Base-by-base conservation (phyloP, 35 echinoderm and acorn worm species). In the Nesometra sesokonis region DNA sequence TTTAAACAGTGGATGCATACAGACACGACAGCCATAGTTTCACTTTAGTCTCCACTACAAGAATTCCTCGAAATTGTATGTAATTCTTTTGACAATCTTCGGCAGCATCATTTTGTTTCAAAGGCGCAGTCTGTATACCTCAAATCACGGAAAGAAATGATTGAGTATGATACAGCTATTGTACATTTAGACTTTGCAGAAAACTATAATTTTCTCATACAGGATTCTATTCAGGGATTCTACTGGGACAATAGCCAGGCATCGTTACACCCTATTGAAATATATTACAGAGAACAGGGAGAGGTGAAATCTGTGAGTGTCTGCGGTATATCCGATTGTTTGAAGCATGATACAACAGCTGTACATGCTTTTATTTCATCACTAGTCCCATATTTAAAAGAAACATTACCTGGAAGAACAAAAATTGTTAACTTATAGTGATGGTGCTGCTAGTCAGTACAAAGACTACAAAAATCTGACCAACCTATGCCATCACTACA, bases 401-500 rank as follows among this genome's bases (percentile, higher is more conserved):
- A 82, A 34, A 34, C 3, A 32, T 36, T 82, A 36, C 80, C 80
- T 32, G 37, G 23, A 8, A 82, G 23, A 35, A 33, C 33, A 23
- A 36, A 40, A 36, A 21, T 40, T 29, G 39, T 84, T 31, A 39
- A 84, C 27, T 39, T 84, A n/a, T 46, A 84, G 82, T 38, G 82
- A 84, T 84, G 34, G 82, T 37, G 8, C 82, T 31, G 82, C 82
- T 40, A 39, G 5, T 29, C 82, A 84, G 27, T 84, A 84, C 82
- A 84, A 84, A 31, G 39, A 84, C 82, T 84, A 40, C 27, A 84
- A 37, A 40, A 84, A 84, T 2, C 15, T 84, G 17, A 30, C 29
- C 5, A 84, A 84, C 31, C 36, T 84, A 31, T 29, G 32, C 17
- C 32, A 31, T 23, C 82, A 84, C 36, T 5, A 84, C 27, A 27